A percentile compares a stretch with the other conserved stretches of the same genome.
Conservation (phyloP, 2,888 invertebrate genomes). For the Cetonia aurata region DNA sequence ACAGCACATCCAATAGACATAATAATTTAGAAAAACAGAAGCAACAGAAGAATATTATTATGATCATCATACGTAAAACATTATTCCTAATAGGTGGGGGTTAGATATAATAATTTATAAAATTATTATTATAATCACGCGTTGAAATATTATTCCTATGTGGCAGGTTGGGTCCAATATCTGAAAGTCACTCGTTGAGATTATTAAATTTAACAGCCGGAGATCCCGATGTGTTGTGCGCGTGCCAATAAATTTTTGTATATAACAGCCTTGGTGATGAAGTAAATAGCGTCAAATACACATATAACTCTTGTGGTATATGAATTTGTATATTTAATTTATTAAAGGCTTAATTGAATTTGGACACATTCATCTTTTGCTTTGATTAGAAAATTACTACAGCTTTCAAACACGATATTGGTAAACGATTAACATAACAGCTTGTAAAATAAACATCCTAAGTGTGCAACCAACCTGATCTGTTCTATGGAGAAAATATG, state of each 20-base stretch:
- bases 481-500: too few species aligned
- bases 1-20: neutral
- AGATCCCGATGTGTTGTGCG: neutral
- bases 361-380: neutral
- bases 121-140: neutral
- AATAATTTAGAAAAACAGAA: neutral
- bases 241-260: slow-evolving; percentile 18
- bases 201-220: too few species aligned
- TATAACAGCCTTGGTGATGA: neutral
- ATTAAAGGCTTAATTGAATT: slow-evolving; percentile 1
- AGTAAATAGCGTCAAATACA: slow-evolving; percentile 1
- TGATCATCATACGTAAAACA: neutral
- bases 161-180: neutral
- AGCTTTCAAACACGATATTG: neutral
- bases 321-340: slow-evolving; percentile 8
- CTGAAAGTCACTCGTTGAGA: neutral
- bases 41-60: neutral
- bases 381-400: neutral
- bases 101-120: neutral
- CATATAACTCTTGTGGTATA: slow-evolving; percentile 1
- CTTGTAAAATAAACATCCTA: too few species aligned
- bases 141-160: neutral
- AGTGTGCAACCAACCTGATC: too few species aligned
- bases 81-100: slow-evolving; percentile 1
- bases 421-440: too few species aligned